These are phyloP conservation scores for Electrona antarctica DNA, from an alignment of 2,113 vertebrate species.

Conservation along the genomic window DNA sequence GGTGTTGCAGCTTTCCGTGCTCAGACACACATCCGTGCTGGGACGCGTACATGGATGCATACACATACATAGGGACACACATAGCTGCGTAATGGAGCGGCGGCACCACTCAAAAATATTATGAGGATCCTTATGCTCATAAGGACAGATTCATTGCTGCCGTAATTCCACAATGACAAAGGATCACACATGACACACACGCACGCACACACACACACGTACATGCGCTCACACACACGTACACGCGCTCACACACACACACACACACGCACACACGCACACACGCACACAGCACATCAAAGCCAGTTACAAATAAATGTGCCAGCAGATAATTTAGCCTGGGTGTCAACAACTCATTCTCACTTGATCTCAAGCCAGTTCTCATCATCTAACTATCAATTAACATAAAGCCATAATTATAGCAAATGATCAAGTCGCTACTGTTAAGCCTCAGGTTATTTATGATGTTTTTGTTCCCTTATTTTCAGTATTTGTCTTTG, in stretches of 20 bases:
- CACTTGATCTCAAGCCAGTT: constrained; percentile 59
- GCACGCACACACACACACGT: no score
- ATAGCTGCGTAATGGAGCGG: no score
- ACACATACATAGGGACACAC: no score
- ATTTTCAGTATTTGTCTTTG: constrained; percentile 19
- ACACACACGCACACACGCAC: not conserved
- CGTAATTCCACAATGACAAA: no score
- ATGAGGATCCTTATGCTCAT: no score
- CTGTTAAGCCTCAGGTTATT: constrained; percentile 33
- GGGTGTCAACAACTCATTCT: constrained; percentile 42
- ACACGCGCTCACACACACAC: not conserved
- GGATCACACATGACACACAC: no score
- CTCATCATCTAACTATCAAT: constrained; percentile 40
- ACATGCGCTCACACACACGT: not conserved
- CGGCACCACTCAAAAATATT: no score
- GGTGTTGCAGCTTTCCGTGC: no score
- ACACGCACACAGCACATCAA: constrained; percentile 19
- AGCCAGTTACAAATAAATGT: constrained; percentile 37
- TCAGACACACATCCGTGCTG: no score
- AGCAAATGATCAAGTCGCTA: constrained; percentile 2
- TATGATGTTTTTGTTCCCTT: not conserved
- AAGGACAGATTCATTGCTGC: no score
- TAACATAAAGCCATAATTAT: constrained; percentile 42
- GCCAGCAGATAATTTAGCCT: constrained; percentile 39
- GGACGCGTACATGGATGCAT: no score